These are phyloP conservation scores for Distichodus sexfasciatus DNA, from an alignment of 2,797 vertebrate genomes.

Conservation along the genomic window DNA sequence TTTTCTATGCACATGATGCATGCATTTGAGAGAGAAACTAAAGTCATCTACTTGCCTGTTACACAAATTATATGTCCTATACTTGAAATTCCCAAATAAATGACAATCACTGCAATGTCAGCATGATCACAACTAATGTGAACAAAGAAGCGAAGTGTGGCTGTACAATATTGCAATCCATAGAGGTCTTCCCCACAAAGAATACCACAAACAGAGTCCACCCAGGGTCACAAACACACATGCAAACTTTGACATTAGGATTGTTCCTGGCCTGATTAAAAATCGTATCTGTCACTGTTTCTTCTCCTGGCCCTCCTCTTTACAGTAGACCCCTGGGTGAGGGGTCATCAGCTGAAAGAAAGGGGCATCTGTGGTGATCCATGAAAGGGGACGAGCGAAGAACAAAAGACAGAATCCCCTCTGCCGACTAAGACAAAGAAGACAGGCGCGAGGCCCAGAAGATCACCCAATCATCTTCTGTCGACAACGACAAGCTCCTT, in stretches of 20 bases:
- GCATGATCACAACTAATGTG: background rate
- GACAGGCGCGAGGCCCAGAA: slow-evolving; percentile 73
- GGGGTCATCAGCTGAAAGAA: slow-evolving; percentile 75
- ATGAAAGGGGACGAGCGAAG: slow-evolving; percentile 76
- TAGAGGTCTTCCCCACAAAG: background rate
- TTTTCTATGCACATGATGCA: background rate
- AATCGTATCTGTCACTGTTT: slow-evolving; percentile 39
- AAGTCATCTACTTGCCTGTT: background rate
- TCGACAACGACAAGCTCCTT: slow-evolving; percentile 73
- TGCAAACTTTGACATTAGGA: slow-evolving; percentile 2
- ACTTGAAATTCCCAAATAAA: too few species aligned
- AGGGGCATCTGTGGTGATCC: slow-evolving; percentile 94
- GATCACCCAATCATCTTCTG: slow-evolving; percentile 74
- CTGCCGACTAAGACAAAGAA: slow-evolving; percentile 74
- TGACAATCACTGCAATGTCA: background rate
- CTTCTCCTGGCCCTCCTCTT: slow-evolving; percentile 51
- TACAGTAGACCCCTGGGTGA: slow-evolving; percentile 73
- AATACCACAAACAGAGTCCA: background rate
- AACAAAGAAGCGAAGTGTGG: background rate
- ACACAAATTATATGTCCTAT: too few species aligned
- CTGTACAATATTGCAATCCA: background rate
- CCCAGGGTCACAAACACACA: slow-evolving; percentile 14
- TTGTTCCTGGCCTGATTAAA: slow-evolving; percentile 43
- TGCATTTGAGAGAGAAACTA: background rate
- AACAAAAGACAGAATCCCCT: slow-evolving; percentile 73